Percentiles rank a stretch among this genome's conserved stretches.
Evolutionary conservation across 2,888 invertebrate species (phyloP).

Genomic region (Trachelus iudaicus): DNA sequence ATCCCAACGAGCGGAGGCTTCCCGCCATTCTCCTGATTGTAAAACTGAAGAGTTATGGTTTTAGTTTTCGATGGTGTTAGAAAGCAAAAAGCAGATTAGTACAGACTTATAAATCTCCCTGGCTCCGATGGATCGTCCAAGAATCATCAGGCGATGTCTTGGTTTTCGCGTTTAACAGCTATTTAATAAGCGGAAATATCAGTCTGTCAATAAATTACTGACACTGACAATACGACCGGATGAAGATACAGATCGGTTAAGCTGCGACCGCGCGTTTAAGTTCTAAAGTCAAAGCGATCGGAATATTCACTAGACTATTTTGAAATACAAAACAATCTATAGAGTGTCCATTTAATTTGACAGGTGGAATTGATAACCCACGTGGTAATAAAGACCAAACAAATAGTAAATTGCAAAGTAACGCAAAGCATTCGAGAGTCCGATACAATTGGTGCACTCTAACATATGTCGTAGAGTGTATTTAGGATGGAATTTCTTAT

Average conservation of each 20-base stretch:
- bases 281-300: no score
- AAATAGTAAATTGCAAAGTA: not conserved
- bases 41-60: conserved; percentile 56
- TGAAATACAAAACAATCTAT: no score
- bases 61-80: not conserved
- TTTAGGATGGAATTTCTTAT: conserved; percentile 12
- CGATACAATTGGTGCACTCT: not conserved
- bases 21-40: conserved; percentile 66
- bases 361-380: no score
- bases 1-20: conserved; percentile 64
- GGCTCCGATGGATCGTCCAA: not conserved
- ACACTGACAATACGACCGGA: not conserved
- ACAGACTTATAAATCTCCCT: not conserved
- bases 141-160: not conserved
- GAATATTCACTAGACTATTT: no score
- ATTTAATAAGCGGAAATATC: not conserved
- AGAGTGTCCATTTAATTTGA: no score
- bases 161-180: not conserved
- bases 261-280: no score
- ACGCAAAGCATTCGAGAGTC: not conserved
- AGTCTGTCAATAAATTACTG: not conserved
- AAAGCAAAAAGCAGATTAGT: not conserved
- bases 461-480: not conserved
- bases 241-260: no score
- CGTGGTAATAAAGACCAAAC: not conserved